These are phyloP conservation scores for Drosophila ustulata DNA, from an alignment of 2,888 invertebrate species.

Conservation along the genomic window DNA sequence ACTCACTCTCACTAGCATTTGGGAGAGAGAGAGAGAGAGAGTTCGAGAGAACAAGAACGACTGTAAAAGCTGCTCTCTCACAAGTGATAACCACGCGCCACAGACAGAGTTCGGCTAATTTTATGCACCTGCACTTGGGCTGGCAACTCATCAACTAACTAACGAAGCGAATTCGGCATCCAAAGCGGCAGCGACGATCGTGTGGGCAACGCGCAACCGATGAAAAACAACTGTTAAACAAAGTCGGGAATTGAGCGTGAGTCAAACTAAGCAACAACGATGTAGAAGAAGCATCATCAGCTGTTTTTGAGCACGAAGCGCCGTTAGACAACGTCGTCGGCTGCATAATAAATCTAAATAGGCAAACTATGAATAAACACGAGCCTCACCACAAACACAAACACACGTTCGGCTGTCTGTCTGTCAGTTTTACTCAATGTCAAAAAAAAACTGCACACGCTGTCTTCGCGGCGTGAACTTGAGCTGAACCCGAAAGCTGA, in stretches of 20 bases:
- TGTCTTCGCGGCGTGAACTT: conserved; percentile 44
- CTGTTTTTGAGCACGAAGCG: conserved; percentile 39
- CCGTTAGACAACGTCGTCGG: conserved; percentile 57
- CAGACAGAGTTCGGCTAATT: conserved; percentile 29
- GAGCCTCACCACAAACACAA: conserved; percentile 11
- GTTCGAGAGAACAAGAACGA: conserved; percentile 1
- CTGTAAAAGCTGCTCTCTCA: conserved; percentile 9
- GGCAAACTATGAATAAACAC: conserved; percentile 45
- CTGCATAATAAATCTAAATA: conserved; percentile 47
- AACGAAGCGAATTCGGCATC: conserved; percentile 25
- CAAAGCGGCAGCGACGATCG: conserved; percentile 50
- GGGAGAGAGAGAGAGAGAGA: conserved; percentile 3
- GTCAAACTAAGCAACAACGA: conserved; percentile 23
- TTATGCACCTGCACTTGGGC: conserved; percentile 39
- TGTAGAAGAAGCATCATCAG: conserved; percentile 34
- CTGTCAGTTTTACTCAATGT: conserved; percentile 52
- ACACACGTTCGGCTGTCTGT: conserved; percentile 17
- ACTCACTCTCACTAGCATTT: conserved; percentile 30
- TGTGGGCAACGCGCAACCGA: conserved; percentile 56
- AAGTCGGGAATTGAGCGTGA: conserved; percentile 63
- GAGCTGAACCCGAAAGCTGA: conserved; percentile 48
- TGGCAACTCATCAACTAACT: conserved; percentile 16
- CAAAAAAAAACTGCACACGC: conserved; percentile 50
- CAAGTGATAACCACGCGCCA: conserved; percentile 6
- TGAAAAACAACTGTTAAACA: conserved; percentile 68